A percentile compares a stretch with the other conserved stretches of the same genome.
These are phyloP conservation scores for Diglossa cyanea DNA, from an alignment of 2,797 vertebrate genomes.

Conservation along the genomic window DNA sequence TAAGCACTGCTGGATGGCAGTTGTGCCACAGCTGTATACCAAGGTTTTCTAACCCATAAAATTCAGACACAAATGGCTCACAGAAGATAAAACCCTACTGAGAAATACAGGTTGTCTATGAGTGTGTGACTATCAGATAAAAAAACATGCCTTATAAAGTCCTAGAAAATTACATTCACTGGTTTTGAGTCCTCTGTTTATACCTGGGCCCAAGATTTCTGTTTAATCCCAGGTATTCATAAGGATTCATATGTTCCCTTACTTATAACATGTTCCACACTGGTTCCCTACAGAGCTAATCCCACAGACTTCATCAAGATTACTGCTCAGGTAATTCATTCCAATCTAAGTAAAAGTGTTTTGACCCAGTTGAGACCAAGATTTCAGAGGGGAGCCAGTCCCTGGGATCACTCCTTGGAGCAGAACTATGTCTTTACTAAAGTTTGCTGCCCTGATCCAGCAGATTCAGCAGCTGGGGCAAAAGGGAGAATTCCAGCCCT, in stretches of 20 bases:
- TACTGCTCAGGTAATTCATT: not conserved
- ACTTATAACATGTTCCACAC: not conserved
- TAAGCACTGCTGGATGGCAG: not conserved
- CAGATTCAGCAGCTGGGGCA: not conserved
- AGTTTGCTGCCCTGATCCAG: not conserved
- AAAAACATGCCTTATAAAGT: not conserved
- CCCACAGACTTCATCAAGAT: not conserved
- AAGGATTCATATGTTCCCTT: not conserved
- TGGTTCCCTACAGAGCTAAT: not conserved
- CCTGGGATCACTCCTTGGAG: not conserved
- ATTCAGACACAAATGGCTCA: not conserved
- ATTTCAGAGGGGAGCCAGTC: not conserved
- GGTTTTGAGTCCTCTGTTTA: not conserved
- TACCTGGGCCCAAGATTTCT: not conserved
- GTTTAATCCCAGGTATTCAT: not conserved
- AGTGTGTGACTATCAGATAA: not conserved
- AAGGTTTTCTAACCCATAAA: not conserved
- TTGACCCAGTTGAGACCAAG: not conserved
- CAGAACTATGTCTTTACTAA: not conserved
- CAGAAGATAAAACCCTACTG: constrained; percentile 1
- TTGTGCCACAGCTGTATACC: not conserved
- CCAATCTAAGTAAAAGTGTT: not conserved
- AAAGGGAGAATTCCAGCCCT: not conserved
- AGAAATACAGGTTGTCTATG: not conserved
- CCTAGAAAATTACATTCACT: not conserved